These are phyloP conservation scores for Drosophila vallismaia DNA, from an alignment of 2,888 invertebrate species.

Conservation along the genomic window DNA sequence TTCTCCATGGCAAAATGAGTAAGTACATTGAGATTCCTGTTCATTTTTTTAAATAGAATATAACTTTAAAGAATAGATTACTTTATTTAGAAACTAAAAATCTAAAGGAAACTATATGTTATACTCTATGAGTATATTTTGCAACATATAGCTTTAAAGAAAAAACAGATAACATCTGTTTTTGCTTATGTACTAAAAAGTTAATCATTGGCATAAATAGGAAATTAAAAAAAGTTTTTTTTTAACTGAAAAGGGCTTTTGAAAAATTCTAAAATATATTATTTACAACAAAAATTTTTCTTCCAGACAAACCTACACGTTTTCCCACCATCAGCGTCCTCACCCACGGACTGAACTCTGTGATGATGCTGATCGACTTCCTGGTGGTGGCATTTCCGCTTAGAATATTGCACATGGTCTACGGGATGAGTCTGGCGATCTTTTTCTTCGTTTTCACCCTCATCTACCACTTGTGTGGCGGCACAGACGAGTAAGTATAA, in stretches of 20 bases:
- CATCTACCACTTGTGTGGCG: slow-evolving; percentile 87
- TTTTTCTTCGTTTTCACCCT: slow-evolving; percentile 86
- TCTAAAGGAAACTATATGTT: too few species aligned
- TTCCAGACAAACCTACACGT: slow-evolving; percentile 85
- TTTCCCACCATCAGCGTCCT: slow-evolving; percentile 88
- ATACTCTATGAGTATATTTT: too few species aligned
- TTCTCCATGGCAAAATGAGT: slow-evolving; percentile 82
- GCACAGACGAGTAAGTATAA: slow-evolving; percentile 85
- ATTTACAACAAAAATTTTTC: slow-evolving; percentile 1
- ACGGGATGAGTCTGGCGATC: slow-evolving; percentile 86
- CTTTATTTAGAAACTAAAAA: too few species aligned
- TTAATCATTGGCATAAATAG: too few species aligned
- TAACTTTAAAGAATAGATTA: not conserved
- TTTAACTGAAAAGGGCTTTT: too few species aligned
- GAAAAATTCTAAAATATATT: too few species aligned
- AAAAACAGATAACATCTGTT: too few species aligned
- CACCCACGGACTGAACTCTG: slow-evolving; percentile 90
- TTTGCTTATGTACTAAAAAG: too few species aligned
- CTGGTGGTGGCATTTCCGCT: slow-evolving; percentile 89
- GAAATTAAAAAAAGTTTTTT: too few species aligned
- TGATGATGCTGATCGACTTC: slow-evolving; percentile 90
- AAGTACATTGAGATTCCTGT: slow-evolving; percentile 47
- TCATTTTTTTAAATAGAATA: not conserved
- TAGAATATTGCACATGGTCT: slow-evolving; percentile 87
- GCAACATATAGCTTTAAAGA: not conserved